Conservation (phyloP, 2,797 vertebrate genomes). For the Rallus crepitans region DNA sequence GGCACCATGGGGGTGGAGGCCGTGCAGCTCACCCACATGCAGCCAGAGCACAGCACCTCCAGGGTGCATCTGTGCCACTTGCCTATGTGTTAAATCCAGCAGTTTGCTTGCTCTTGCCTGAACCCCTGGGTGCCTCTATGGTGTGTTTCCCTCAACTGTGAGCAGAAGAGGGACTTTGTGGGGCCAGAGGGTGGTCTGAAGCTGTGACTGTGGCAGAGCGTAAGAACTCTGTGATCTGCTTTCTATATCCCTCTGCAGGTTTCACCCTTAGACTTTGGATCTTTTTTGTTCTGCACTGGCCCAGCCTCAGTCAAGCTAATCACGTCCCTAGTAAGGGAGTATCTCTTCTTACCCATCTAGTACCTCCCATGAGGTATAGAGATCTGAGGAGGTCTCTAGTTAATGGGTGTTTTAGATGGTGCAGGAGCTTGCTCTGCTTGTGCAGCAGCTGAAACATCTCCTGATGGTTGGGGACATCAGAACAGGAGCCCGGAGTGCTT, state of each 20-base stretch:
- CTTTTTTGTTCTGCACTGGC: neutral
- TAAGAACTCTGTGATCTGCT: neutral
- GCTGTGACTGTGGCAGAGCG: neutral
- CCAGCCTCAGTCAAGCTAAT: neutral
- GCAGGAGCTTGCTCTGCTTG: neutral
- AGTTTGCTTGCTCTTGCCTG: neutral
- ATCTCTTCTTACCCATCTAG: neutral
- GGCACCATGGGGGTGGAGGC: rapidly evolving
- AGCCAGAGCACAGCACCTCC: neutral
- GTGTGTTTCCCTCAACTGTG: neutral
- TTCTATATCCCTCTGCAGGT: neutral
- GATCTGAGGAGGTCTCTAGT: neutral
- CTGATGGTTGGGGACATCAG: neutral
- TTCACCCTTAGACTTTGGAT: neutral
- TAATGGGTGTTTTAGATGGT: neutral
- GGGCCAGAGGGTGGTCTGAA: neutral
- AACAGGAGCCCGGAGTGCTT: neutral
- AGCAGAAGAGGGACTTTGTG: neutral
- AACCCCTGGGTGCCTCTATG: neutral
- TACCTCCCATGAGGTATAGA: neutral
- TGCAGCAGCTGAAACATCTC: neutral
- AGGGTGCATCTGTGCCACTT: neutral
- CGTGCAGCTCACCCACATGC: neutral
- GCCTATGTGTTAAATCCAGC: neutral
- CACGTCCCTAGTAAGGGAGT: neutral